Conservation (phyloP, 2,888 invertebrate species). For the Cantharis rufa region DNA sequence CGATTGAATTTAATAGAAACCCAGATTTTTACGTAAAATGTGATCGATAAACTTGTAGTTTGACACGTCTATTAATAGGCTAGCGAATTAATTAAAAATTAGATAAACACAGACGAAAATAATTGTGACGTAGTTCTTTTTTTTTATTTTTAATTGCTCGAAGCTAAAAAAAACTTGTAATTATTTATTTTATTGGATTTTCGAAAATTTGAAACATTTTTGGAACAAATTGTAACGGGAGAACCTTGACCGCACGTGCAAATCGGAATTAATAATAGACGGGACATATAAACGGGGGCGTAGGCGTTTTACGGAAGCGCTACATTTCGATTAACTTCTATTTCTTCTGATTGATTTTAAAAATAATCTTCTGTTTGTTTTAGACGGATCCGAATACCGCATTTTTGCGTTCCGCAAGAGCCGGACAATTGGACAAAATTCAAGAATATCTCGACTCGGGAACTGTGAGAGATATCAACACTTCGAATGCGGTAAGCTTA, state of each 20-base stretch:
- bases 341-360: neutral
- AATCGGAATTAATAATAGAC: neutral
- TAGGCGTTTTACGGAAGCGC: neutral
- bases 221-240: neutral
- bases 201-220: neutral
- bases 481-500: slow-evolving; percentile 89
- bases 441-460: slow-evolving; percentile 86
- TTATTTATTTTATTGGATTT: neutral
- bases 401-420: slow-evolving; percentile 95
- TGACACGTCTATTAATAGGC: neutral
- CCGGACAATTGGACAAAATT: slow-evolving; percentile 94
- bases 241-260: neutral
- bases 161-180: neutral
- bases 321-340: neutral
- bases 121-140: neutral
- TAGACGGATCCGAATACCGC: slow-evolving; percentile 86
- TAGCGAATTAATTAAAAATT: neutral
- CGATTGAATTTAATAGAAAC: neutral
- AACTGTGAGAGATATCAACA: slow-evolving; percentile 93
- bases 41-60: neutral
- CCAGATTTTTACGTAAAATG: neutral
- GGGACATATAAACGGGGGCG: neutral
- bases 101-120: neutral
- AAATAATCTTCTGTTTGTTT: slow-evolving; percentile 11
- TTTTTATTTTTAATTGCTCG: neutral